phyloP scores from a whole-genome alignment of 2,888 invertebrate genomes.

The Cosmorhoe ocellata region DNA sequence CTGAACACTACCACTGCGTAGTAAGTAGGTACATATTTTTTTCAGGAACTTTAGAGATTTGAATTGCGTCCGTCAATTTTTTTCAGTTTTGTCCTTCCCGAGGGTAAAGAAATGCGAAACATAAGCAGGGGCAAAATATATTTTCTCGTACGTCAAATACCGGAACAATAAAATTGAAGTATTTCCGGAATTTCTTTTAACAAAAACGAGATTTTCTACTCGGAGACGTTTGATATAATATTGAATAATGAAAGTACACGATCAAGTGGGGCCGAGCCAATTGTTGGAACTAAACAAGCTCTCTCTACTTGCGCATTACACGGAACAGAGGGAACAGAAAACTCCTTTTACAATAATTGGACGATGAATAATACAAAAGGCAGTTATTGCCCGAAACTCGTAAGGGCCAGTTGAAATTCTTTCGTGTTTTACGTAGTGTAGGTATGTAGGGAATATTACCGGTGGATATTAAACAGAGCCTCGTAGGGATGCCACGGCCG shows the following conservation, averaged over 20 bases:
- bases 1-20: too few relatives aligned
- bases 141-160: conserved; percentile 7
- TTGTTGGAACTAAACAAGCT: conserved; percentile 65
- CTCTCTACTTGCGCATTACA: conserved; percentile 52
- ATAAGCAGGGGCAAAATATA: neutral
- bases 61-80: too few relatives aligned
- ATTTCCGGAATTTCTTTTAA: conserved; percentile 20
- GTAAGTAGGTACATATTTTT: too few relatives aligned
- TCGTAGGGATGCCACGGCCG: conserved; percentile 10
- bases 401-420: conserved; percentile 52
- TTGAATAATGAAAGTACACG: conserved; percentile 64
- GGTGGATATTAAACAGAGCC: conserved; percentile 16
- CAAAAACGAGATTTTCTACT: conserved; percentile 32
- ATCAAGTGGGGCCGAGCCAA: conserved; percentile 56
- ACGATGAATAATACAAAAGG: conserved; percentile 81
- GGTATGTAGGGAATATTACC: conserved; percentile 22
- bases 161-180: conserved; percentile 15
- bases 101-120: neutral
- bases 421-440: conserved; percentile 31
- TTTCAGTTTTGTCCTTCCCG: too few relatives aligned
- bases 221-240: conserved; percentile 60
- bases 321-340: conserved; percentile 58
- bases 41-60: too few relatives aligned
- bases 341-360: conserved; percentile 81
- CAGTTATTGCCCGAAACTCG: conserved; percentile 72